Base-by-base conservation (phyloP, 2,888 invertebrate species). In the Mythimna vitellina region DNA sequence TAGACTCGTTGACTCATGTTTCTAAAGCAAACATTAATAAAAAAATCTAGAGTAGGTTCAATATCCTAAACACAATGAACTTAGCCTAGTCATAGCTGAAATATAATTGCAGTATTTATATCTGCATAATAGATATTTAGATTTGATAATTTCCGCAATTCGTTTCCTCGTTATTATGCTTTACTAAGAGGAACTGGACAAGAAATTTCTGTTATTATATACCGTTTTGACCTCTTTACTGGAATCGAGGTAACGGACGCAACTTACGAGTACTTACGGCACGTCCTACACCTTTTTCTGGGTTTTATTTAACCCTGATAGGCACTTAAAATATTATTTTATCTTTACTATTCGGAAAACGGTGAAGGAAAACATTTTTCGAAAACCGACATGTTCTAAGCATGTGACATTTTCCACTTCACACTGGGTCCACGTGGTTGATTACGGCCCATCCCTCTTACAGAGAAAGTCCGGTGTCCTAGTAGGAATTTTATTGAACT, bases 41-140 rank as follows among this genome's bases (percentile, higher is more conserved):
- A 72, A 78, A 65, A 78, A 65, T 76, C 60, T 61, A 67, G 71
- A 77, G 49, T 72, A 83, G 53, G 84, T 83, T 82, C 86, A 83
- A 83, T 78, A 86, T 76, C 62, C 80, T 70, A 68, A 73, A 76
- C 75, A 83, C 86, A 86, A 86, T 81, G 38, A 72, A 42, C 35
- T 66, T 70, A 64, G 61, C 72, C 74, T 67, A 74, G 69, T 85
- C 66, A 76, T 70, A 54, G 20, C 57, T 68, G n/a, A 65, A 76
- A 73, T 29, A 68, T 81, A 83, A 78, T 73, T 76, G 38, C 67
- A 65, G 46, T 68, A 62, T 73, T 73, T 61, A 81, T 78, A 42
- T 42, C 38, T 72, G 20, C 35, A 54, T 76, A 70, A 70, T 63
- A 68, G 58, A 68, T 73, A 78, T 79, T 79, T 65, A 17, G 49